Conservation (phyloP, 2,113 vertebrate genomes). For the Tympanuchus pallidicinctus region DNA sequence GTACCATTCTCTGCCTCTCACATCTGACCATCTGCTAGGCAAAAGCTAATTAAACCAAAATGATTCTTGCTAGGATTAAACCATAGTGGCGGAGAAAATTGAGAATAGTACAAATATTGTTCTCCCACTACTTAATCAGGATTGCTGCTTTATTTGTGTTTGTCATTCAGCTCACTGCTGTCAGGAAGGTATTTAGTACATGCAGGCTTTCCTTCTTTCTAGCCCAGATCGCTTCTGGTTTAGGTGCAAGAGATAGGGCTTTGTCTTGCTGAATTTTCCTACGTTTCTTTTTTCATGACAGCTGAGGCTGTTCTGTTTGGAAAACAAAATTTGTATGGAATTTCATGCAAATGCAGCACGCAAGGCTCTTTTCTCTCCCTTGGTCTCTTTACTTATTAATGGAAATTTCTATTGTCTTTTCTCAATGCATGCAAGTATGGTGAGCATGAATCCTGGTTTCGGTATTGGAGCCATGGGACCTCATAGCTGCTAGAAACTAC, state of each 20-base stretch:
- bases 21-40: slow-evolving; percentile 62
- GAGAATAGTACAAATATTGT: slow-evolving; percentile 49
- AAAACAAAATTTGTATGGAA: neutral
- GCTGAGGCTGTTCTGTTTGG: neutral
- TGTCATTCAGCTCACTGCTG: neutral
- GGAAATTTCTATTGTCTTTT: neutral
- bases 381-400: neutral
- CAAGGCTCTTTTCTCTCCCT: neutral
- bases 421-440: neutral
- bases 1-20: slow-evolving; percentile 65
- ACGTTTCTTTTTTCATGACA: neutral
- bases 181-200: slow-evolving; percentile 37
- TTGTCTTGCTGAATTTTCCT: neutral
- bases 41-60: slow-evolving; percentile 60
- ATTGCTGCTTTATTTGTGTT: slow-evolving; percentile 30
- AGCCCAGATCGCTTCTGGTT: neutral
- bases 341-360: neutral
- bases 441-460: neutral
- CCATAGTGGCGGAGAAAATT: slow-evolving; percentile 26
- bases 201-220: neutral
- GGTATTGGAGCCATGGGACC: neutral
- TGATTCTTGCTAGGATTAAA: slow-evolving; percentile 30
- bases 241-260: neutral
- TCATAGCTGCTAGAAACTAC: neutral
- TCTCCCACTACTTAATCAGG: neutral